Evolutionary conservation across 2,888 invertebrate species (phyloP), one percentile per base, ranked within the genome.

Genomic region (Plebejus argus): DNA sequence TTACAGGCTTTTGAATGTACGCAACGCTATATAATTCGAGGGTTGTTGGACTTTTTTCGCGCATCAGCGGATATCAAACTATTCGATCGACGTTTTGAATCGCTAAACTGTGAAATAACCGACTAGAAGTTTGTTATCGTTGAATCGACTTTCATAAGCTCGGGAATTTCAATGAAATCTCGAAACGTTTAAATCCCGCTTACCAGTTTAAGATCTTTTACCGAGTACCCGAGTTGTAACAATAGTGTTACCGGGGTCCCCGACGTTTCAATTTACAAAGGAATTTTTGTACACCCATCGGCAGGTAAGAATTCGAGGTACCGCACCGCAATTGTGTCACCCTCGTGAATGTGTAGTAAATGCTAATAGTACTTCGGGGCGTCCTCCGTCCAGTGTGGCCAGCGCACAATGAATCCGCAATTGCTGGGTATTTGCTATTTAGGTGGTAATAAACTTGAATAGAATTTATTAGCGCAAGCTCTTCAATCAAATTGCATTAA

Each of bases 1-100:
- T 45, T 45, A 23, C 23, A 74, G 49, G 66, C 66, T 66, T 66
- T 72, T 72, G 20, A 72, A 39, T 72, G 39, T 72, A 45, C 45
- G 72, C 35, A 71, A 61, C 61, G 23, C 71, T n/a, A 45, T 45
- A 71, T 72, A 72, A 72, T 72, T 66, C 66, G 72, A 45, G 45
- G 45, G 72, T 72, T 23, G 72, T 72, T 39, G 20, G n/a, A 20
- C 45, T 45, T 72, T 45, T 72, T 72, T 23, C 5, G 15, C 20
- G 45, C 23, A 39, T 71, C 61, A 23, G 12, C 61, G 12, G 66
- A 18, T 15, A 66, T 66, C 15, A 4, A 66, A 66, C 66, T 12
- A 66, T 18, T 66, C 28, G 66, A 66, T 66, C 66, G 61, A 23
- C 10, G 33, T 33, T 66, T 66, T 6, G 15, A 66, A 23, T 61